Percentiles rank a stretch among this genome's conserved stretches.
These are phyloP conservation scores for Manis javanica DNA, from an alignment of 2,797 vertebrate species.

Conservation along the genomic window DNA sequence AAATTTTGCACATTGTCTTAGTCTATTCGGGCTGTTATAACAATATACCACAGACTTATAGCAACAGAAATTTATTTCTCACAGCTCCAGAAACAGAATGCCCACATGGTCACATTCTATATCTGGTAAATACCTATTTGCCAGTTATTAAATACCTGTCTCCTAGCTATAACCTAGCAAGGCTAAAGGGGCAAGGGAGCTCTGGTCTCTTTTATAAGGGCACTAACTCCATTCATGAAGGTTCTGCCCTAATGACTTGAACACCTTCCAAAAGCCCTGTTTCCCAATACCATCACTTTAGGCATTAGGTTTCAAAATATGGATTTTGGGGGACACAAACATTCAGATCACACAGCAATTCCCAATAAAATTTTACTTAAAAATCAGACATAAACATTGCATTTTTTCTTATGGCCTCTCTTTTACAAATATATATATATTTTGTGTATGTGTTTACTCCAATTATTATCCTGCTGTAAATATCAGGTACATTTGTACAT, in stretches of 20 bases:
- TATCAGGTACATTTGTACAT: background rate
- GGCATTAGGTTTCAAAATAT: background rate
- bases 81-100: background rate
- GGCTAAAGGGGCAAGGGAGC: background rate
- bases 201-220: background rate
- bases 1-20: background rate
- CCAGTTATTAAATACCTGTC: background rate
- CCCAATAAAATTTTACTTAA: background rate
- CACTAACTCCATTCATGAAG: background rate
- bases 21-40: background rate
- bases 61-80: background rate
- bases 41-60: background rate
- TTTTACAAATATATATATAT: background rate
- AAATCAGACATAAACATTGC: background rate
- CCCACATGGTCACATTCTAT: background rate
- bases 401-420: background rate
- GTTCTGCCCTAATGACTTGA: background rate
- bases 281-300: background rate
- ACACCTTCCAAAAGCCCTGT: background rate
- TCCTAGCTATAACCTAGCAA: background rate
- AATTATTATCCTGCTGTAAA: background rate
- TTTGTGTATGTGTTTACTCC: background rate
- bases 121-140: background rate
- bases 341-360: background rate
- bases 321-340: background rate